These are phyloP conservation scores for Heterocephalus glaber DNA, from an alignment of 2,113 vertebrate species.

Conservation along the genomic window DNA sequence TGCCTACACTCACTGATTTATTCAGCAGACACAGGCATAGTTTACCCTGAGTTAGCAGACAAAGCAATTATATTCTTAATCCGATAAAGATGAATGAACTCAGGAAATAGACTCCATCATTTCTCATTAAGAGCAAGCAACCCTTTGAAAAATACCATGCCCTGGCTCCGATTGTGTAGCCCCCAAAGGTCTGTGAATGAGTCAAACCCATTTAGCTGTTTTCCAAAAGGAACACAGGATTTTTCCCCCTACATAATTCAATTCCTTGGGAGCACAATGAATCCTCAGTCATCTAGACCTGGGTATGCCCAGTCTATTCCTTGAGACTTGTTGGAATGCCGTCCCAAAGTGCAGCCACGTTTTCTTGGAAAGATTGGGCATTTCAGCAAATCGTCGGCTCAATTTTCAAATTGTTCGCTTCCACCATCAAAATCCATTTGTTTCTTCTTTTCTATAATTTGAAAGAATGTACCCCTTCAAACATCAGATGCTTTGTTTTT, in stretches of 20 bases:
- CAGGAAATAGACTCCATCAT: slow-evolving; percentile 37
- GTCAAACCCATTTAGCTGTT: background rate
- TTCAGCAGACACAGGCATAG: background rate
- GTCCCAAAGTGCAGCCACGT: fast-evolving
- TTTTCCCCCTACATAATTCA: background rate
- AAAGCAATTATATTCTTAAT: slow-evolving; percentile 28
- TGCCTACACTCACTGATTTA: background rate
- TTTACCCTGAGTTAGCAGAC: background rate
- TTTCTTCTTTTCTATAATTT: background rate
- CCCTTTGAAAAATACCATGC: background rate
- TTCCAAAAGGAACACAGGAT: background rate
- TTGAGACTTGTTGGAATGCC: background rate
- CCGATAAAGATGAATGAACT: slow-evolving; percentile 29
- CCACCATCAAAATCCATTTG: background rate
- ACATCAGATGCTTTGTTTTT: background rate
- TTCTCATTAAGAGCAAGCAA: background rate
- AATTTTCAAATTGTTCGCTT: background rate
- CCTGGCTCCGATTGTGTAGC: too few species aligned
- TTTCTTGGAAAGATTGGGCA: background rate
- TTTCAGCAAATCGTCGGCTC: background rate
- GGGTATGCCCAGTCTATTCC: too few species aligned
- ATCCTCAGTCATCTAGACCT: background rate
- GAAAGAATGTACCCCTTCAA: background rate
- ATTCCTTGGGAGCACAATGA: background rate
- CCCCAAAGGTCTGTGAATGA: background rate